Evolutionary conservation across 23 tunicate species (phyloP).

Genomic region (Ascidia mentula): DNA sequence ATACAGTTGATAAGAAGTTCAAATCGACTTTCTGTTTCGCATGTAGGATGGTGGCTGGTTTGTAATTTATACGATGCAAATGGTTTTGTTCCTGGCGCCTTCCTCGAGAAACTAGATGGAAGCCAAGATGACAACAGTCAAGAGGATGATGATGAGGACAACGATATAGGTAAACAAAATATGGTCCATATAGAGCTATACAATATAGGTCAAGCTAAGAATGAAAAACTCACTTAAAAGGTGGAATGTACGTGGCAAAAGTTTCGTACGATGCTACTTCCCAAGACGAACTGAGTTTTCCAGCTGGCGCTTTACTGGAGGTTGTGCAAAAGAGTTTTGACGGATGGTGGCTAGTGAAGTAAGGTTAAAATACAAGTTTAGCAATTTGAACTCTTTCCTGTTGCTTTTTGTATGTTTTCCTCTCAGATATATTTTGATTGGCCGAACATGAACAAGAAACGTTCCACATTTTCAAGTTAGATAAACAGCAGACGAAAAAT

Average conservation of each 20-base stretch:
- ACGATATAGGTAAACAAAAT: neutral
- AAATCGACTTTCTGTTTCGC: no score
- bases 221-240: constrained; percentile 4
- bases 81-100: constrained; percentile 95
- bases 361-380: no score
- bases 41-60: constrained; percentile 96
- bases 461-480: no score
- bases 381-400: no score
- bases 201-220: neutral
- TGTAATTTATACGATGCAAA: constrained; percentile 46
- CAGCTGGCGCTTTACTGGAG: constrained; percentile 49
- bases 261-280: constrained; percentile 38
- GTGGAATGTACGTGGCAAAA: constrained; percentile 45
- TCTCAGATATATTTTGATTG: no score
- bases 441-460: no score
- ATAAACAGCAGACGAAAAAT: no score
- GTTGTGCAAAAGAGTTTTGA: constrained; percentile 59
- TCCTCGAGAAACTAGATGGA: constrained; percentile 55
- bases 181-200: neutral
- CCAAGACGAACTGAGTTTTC: constrained; percentile 64
- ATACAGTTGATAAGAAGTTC: no score
- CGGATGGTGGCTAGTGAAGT: constrained; percentile 91
- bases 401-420: no score
- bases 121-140: constrained; percentile 20
- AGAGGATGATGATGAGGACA: constrained; percentile 24